These are phyloP conservation scores for Lophotis ruficrista DNA, from an alignment of 2,113 vertebrate species.

Conservation along the genomic window DNA sequence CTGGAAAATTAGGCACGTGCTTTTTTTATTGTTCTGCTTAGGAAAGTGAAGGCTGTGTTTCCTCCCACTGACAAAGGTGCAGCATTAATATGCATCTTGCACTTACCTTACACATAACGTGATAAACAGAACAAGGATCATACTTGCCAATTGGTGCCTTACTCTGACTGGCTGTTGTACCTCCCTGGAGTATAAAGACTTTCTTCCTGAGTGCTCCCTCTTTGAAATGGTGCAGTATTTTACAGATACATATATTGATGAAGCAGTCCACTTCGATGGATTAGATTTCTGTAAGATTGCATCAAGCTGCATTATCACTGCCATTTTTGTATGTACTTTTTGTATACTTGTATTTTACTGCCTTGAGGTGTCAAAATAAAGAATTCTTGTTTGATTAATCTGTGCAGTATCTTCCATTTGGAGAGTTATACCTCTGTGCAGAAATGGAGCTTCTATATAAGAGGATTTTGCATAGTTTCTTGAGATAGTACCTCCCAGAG, in stretches of 20 bases:
- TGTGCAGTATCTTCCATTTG: background rate
- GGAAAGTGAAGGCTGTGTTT: background rate
- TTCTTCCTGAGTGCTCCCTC: conserved; percentile 1
- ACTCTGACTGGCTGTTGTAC: background rate
- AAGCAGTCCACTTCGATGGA: background rate
- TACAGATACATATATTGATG: background rate
- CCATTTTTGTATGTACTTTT: conserved; percentile 48
- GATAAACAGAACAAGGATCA: background rate
- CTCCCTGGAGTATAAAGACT: background rate
- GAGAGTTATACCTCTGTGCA: background rate
- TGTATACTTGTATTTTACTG: conserved; percentile 61
- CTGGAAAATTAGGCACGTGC: background rate
- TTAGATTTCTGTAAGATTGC: conserved; percentile 20
- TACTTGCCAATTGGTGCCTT: conserved; percentile 47
- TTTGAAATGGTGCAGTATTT: conserved; percentile 37
- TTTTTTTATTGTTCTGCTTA: background rate
- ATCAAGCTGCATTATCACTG: conserved; percentile 55
- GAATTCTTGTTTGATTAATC: conserved; percentile 28
- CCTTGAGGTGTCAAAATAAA: conserved; percentile 74
- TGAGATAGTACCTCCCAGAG: background rate
- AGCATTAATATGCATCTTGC: background rate
- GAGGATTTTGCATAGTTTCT: background rate
- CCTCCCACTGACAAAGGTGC: background rate
- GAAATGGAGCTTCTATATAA: background rate
- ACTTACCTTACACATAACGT: background rate